Conservation (phyloP, 2,888 invertebrate genomes). For the Apotomis capreana region DNA sequence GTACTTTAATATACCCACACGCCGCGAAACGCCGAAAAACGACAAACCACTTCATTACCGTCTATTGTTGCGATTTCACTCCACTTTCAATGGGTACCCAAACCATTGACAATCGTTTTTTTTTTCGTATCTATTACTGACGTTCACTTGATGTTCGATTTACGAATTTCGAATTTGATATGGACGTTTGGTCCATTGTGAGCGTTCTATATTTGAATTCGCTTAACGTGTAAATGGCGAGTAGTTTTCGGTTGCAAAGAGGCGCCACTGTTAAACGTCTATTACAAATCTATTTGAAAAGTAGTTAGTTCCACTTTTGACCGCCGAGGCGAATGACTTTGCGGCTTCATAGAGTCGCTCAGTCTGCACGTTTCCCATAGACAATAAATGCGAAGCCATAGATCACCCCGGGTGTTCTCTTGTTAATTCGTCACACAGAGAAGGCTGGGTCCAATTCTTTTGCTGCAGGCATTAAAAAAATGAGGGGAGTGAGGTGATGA, state of each 20-base stretch:
- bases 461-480: constrained; percentile 49
- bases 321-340: constrained; percentile 9
- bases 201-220: constrained; percentile 29
- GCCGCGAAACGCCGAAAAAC: constrained; percentile 63
- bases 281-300: constrained; percentile 5
- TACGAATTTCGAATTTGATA: constrained; percentile 39
- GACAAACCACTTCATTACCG: constrained; percentile 74
- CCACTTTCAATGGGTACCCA: constrained; percentile 68
- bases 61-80: constrained; percentile 72
- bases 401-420: constrained; percentile 72
- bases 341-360: constrained; percentile 14
- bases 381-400: constrained; percentile 65
- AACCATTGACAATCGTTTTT: constrained; percentile 49
- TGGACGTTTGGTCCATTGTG: constrained; percentile 30
- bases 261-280: constrained; percentile 24
- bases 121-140: constrained; percentile 44
- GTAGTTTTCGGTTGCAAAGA: constrained; percentile 5
- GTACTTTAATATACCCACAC: constrained; percentile 75
- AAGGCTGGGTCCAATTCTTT: constrained; percentile 62
- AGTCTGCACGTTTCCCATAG: constrained; percentile 33
- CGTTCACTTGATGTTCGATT: constrained; percentile 52
- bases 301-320: constrained; percentile 20
- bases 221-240: constrained; percentile 26
- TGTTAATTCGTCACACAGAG: constrained; percentile 73
- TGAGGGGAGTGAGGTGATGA: constrained; percentile 36